Evolutionary conservation across 2,797 vertebrate genomes (phyloP).

Genomic region (Danio kyathit): DNA sequence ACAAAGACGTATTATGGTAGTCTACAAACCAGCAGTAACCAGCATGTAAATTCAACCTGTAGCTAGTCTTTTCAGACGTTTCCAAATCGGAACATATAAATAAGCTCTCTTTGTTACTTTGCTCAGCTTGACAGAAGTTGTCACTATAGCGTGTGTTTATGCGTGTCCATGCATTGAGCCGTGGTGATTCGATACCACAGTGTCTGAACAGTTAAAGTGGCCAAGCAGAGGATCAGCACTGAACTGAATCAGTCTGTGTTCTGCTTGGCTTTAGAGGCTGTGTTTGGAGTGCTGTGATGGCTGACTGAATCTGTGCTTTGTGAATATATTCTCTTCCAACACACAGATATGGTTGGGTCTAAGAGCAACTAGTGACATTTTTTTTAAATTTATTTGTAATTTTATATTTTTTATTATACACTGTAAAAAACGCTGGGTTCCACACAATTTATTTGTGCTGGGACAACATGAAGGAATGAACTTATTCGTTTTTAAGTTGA

Average conservation of each 20-base stretch:
- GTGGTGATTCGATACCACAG: slow-evolving; percentile 40
- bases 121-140: neutral
- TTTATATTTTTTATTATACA: too few relatives aligned
- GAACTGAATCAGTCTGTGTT: slow-evolving; percentile 15
- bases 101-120: neutral
- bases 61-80: neutral
- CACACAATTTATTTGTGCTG: too few relatives aligned
- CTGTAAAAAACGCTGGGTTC: too few relatives aligned
- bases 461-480: too few relatives aligned
- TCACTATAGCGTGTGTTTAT: neutral
- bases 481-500: too few relatives aligned
- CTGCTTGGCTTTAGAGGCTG: slow-evolving; percentile 1
- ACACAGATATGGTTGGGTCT: neutral
- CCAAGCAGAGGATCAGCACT: slow-evolving; percentile 18
- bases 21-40: neutral
- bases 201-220: slow-evolving; percentile 20
- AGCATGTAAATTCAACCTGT: too few relatives aligned
- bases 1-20: neutral
- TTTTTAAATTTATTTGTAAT: too few relatives aligned
- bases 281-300: neutral
- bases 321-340: neutral
- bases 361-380: neutral
- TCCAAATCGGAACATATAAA: neutral
- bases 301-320: neutral
- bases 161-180: slow-evolving; percentile 1